These are phyloP conservation scores for Florisuga fusca DNA, from an alignment of 2,797 vertebrate species.

Conservation along the genomic window DNA sequence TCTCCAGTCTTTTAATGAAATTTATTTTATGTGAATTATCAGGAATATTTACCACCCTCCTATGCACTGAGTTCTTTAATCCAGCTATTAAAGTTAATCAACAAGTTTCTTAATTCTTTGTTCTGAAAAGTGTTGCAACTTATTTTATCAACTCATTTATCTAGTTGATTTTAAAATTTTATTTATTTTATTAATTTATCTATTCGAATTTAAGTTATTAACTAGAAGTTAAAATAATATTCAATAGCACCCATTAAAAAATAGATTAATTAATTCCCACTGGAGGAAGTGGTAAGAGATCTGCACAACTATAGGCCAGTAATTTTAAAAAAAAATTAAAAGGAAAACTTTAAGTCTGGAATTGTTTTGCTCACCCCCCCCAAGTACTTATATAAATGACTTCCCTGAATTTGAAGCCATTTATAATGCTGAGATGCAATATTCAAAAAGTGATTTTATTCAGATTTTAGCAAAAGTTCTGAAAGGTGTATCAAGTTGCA, in stretches of 20 bases:
- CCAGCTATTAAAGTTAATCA: background rate
- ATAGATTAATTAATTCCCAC: background rate
- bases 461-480: background rate
- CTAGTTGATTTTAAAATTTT: background rate
- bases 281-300: background rate
- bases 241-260: background rate
- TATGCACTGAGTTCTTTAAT: background rate
- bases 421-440: background rate
- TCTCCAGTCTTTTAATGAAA: background rate
- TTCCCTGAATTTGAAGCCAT: background rate
- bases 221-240: background rate
- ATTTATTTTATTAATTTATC: background rate
- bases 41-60: background rate
- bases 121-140: background rate
- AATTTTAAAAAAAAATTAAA: background rate
- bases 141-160: background rate
- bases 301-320: background rate
- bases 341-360: background rate
- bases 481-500: accelerated
- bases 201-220: background rate
- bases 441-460: background rate
- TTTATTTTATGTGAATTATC: background rate
- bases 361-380: background rate
- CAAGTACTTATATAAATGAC: background rate
- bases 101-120: background rate